Conservation (phyloP, 2,113 vertebrate genomes). For the Oenanthe melanoleuca region DNA sequence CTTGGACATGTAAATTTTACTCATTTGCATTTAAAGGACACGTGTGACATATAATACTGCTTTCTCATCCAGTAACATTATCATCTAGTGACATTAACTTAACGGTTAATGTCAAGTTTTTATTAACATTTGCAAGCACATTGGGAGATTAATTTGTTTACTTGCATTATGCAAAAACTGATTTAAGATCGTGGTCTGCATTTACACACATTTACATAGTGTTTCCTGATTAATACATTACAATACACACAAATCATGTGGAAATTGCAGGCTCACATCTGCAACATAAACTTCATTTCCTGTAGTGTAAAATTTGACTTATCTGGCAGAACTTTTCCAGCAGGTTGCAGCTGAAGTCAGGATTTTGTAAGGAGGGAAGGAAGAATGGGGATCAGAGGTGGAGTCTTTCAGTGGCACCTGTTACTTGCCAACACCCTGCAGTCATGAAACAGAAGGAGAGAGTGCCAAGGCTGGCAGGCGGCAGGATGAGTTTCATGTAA, state of each 20-base stretch:
- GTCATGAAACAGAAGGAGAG: neutral
- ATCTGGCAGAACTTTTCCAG: neutral
- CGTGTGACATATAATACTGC: neutral
- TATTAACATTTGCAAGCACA: conserved; percentile 54
- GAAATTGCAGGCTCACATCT: conserved; percentile 15
- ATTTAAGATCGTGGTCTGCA: conserved; percentile 25
- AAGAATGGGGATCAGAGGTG: neutral
- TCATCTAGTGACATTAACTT: conserved; percentile 1
- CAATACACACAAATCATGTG: conserved; percentile 20
- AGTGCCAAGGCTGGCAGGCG: neutral
- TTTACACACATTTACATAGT: conserved; percentile 56
- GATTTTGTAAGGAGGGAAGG: neutral
- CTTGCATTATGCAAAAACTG: conserved; percentile 57
- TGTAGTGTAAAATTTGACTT: neutral
- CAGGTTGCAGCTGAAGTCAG: neutral
- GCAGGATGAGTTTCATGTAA: neutral
- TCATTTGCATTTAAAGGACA: conserved; percentile 20
- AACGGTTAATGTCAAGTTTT: conserved; percentile 48
- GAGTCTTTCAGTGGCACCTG: neutral
- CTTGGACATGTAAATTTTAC: neutral
- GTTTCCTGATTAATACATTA: conserved; percentile 36
- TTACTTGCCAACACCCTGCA: neutral
- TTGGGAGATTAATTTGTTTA: conserved; percentile 63
- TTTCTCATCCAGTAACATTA: conserved; percentile 16
- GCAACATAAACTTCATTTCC: neutral